Evolutionary conservation across 2,113 vertebrate species (phyloP).

Genomic region (Salvelinus fontinalis): DNA sequence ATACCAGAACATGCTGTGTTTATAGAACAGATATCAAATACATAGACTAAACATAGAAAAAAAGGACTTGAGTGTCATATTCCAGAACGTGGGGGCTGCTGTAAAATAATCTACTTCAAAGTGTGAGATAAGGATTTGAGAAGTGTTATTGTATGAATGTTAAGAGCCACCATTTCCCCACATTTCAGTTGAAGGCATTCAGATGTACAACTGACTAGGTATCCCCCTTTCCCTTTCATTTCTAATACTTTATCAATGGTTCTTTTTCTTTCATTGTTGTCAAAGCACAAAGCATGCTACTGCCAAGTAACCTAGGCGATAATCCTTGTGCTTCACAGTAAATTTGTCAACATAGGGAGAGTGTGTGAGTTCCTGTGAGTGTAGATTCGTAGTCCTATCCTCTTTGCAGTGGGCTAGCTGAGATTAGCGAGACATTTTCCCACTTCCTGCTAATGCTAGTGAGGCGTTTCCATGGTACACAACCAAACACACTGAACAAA

Average conservation of each 20-base stretch:
- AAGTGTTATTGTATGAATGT: not conserved
- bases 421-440: too few relatives aligned
- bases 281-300: constrained; percentile 25
- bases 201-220: too few relatives aligned
- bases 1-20: too few relatives aligned
- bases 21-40: too few relatives aligned
- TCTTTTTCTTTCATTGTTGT: constrained; percentile 21
- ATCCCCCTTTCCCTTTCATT: not conserved
- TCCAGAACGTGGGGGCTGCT: not conserved
- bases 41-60: too few relatives aligned
- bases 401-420: too few relatives aligned
- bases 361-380: constrained; percentile 4
- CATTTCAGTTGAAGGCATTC: too few relatives aligned
- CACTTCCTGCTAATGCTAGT: too few relatives aligned
- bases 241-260: not conserved
- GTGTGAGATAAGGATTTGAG: not conserved
- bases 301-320: constrained; percentile 52
- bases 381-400: constrained; percentile 14
- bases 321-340: constrained; percentile 36
- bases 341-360: constrained; percentile 7
- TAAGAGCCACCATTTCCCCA: not conserved
- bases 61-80: not conserved
- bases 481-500: too few relatives aligned
- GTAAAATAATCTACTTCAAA: not conserved
- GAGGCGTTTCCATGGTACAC: not conserved